phyloP scores from a whole-genome alignment of 2,113 vertebrate genomes.

The Platichthys stellatus region DNA sequence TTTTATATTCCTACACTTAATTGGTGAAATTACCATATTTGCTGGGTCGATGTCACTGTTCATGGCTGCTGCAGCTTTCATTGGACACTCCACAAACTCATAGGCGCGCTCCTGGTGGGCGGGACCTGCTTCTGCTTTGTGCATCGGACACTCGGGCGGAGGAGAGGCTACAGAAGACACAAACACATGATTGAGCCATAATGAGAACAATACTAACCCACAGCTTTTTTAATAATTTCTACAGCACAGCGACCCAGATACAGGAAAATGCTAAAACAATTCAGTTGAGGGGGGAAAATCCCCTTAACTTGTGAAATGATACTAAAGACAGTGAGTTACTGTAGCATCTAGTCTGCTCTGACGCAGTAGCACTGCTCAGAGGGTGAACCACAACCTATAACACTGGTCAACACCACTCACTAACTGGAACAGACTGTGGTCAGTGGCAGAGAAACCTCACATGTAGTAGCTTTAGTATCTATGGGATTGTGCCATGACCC shows the following conservation, averaged over 20 bases:
- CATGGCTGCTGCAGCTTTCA: slow-evolving; percentile 72
- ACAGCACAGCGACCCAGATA: not conserved
- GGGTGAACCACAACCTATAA: too few relatives aligned
- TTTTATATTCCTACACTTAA: not conserved
- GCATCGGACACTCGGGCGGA: slow-evolving; percentile 84
- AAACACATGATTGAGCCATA: not conserved
- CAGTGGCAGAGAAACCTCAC: too few relatives aligned
- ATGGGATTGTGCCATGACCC: not conserved
- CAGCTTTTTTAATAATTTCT: not conserved
- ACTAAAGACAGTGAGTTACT: not conserved
- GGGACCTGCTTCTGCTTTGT: slow-evolving; percentile 75
- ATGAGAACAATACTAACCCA: not conserved
- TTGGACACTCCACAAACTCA: slow-evolving; percentile 89
- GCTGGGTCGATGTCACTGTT: slow-evolving; percentile 87
- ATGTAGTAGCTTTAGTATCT: too few relatives aligned
- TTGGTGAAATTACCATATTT: slow-evolving; percentile 87
- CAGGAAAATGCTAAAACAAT: not conserved
- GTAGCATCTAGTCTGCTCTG: too few relatives aligned
- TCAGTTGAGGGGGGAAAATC: not conserved
- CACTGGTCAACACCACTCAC: too few relatives aligned
- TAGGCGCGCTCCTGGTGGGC: slow-evolving; percentile 85
- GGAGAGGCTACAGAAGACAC: slow-evolving; percentile 52
- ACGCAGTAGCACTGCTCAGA: too few relatives aligned
- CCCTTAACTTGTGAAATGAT: not conserved
- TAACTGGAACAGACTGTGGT: too few relatives aligned